Evolutionary conservation across 2,797 vertebrate species (phyloP), one percentile per base, ranked within the genome.

Genomic region (Cetoscarus ocellatus): DNA sequence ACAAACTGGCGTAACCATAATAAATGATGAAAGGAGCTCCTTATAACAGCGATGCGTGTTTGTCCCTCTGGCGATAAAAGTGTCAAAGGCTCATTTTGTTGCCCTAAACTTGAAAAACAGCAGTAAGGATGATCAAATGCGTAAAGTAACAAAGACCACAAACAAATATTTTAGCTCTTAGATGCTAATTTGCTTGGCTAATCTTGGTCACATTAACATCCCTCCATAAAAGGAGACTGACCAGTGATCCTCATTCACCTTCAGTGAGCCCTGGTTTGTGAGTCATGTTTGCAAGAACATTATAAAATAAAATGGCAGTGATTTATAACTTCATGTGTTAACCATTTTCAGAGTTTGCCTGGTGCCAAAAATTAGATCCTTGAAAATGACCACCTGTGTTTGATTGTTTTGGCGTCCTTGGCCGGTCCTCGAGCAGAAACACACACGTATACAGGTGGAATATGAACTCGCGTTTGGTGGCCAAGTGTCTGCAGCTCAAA

Each of bases 371-470:
- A 88, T 77, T 65, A 84, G 77, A 87, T 74, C 70, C 52, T 61
- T 83, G 83, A 87, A 88, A 91, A 85, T 86, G 88, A 88, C 92
- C 92, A 92, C 89, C 91, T 93, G 92, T 61, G 75, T 93, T 92
- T 92, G 90, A 92, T 92, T 88, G 86, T 82, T 85, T 89, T 93
- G 90, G 91, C 88, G 34, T 69, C 79, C 61, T 77, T 6, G 2
- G 48, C 47, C 51, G 57, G 79, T 67, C 88, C 79, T 87, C 57
- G 1, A 77, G 87, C 84, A 88, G 77, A 70, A 86, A 85, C 48
- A 54, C 17, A 77, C 86, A 82, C 65, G 74, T 83, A 79, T 70
- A 86, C 83, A 87, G 89, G 88, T 91, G 86, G 84, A 88, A 81
- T 85, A 83, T 80, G 82, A 83, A 75, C 85, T 69, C 61, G 63